Percentiles rank a stretch among this genome's conserved stretches.
Conservation (phyloP, 2,888 invertebrate species). For the Anticlea derivata region DNA sequence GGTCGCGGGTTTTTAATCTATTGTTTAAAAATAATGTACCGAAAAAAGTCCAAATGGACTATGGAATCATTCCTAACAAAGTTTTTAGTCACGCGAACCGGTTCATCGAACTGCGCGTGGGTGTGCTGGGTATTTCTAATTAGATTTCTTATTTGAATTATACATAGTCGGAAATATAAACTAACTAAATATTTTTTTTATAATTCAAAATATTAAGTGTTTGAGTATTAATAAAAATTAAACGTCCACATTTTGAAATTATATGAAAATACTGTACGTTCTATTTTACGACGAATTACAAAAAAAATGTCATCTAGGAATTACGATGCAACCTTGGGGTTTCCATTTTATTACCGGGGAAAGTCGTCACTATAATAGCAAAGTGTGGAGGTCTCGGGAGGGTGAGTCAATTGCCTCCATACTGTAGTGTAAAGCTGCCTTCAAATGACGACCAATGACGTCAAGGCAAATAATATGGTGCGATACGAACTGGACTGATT, state of each 20-base stretch:
- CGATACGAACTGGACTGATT: conserved; percentile 8
- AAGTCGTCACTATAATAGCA: not conserved
- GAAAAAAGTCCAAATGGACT: too few species aligned
- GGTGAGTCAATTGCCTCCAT: conserved; percentile 6
- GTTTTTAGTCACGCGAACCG: conserved; percentile 4
- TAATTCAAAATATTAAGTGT: too few species aligned
- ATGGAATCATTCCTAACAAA: not conserved
- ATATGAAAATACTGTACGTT: too few species aligned
- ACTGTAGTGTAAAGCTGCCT: conserved; percentile 17
- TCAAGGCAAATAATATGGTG: conserved; percentile 7
- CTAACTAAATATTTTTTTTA: too few species aligned
- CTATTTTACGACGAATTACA: too few species aligned
- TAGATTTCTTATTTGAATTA: not conserved
- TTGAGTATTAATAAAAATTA: too few species aligned
- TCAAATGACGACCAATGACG: conserved; percentile 28
- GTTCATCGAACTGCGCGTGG: conserved; percentile 13
- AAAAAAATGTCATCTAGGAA: not conserved
- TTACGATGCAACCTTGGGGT: not conserved
- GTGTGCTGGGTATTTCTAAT: not conserved
- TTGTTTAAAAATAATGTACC: too few species aligned
- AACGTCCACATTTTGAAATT: too few species aligned
- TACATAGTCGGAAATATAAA: too few species aligned
- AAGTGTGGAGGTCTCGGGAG: not conserved
- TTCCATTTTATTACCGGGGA: conserved; percentile 1
- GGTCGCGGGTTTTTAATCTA: not conserved